Evolutionary conservation across 2,888 invertebrate species (phyloP), one percentile per base, ranked within the genome.

Genomic region (Drosophila leonis): DNA sequence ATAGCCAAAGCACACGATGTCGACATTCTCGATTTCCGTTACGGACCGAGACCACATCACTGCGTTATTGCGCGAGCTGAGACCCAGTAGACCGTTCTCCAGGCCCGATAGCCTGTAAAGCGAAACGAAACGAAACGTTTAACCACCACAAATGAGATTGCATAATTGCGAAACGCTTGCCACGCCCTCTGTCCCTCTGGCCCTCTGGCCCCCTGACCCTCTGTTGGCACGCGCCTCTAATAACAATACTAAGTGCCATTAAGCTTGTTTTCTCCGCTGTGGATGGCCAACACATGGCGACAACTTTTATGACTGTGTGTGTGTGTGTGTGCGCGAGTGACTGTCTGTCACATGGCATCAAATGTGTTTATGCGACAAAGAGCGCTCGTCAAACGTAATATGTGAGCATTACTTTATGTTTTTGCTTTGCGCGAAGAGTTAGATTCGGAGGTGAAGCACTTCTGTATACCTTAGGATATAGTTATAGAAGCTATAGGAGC

Each of bases 81-180:
- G 95, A 2, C 97, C 97, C 49, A 98, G 94, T 61, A 98, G 93
- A 0, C 96, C 95, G 93, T 98, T 98, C 93, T 98, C 98, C 75
- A 98, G 93, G 1, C 97, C 98, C 48, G 97, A 96, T 88, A 98
- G 94, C 91, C 96, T 96, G 93, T 8, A 59, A 63, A 27, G 49
- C 31, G 31, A 49, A 49, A 18, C 31, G 31, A 49, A 49, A 18
- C 31, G 49, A 13, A 31, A 10, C n/a, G 15, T 13, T 46, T 3
- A 46, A 7, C 7, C 20, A 31, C 31, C 48, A 18, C 29, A 13
- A 66, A 63, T 49, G 49, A 42, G 65, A 82, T 75, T 73, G 69
- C 70, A 80, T 71, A 82, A 75, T 71, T 78, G 13, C 33, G 33
- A 65, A 69, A 72, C 31, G 41, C 35, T 44, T 52, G 29, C 33